Base-by-base conservation (phyloP, 1,140 invertebrate genomes). In the Pteromalus puparum region DNA sequence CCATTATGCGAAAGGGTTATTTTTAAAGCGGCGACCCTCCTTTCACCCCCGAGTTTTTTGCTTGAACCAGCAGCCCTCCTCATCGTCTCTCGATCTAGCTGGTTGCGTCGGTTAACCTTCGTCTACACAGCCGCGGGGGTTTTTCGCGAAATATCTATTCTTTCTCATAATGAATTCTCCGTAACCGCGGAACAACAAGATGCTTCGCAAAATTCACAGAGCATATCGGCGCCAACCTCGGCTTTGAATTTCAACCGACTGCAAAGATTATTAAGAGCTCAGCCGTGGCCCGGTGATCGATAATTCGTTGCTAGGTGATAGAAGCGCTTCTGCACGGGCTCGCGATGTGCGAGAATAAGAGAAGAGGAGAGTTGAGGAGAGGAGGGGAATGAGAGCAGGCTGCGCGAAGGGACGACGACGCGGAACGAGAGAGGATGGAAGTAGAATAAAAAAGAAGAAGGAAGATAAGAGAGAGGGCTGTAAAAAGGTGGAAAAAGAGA, bases 1-100 rank as follows among this genome's bases (percentile, higher is more conserved):
- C 86, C 87, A 88, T 89, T 88, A 90, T 84, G 77, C 75, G 80
- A 79, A 91, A 89, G 88, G 89, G 88, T 90, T 90, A 87, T 87
- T 86, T 86, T 82, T 38, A 48, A 81, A 87, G 46, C 46, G 46
- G 5, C 70, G 81, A 84, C 61, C 67, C 82, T 68, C 34, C 34
- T 53, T 48, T 34, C 10, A 46, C 70, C 34, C 53, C 68, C 65
- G 53, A 68, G 46, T 74, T 24, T 82, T 81, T 86, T 42, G 9
- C 38, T 42, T 81, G 15, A 15, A 34, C 67, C 75, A 48, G 13
- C 24, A 7, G 26, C 26, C 68, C 24, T 9, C 70, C 6, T 34
- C 70, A n/a, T n/a, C n/a, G n/a, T 73, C 3, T 48, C 4, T 34
- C 30, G 30, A 18, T 18, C 2, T 24, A 1, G 26, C 67, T 24